phyloP scores from a whole-genome alignment of 1,140 invertebrate species.

The Dreissena rostriformis region DNA sequence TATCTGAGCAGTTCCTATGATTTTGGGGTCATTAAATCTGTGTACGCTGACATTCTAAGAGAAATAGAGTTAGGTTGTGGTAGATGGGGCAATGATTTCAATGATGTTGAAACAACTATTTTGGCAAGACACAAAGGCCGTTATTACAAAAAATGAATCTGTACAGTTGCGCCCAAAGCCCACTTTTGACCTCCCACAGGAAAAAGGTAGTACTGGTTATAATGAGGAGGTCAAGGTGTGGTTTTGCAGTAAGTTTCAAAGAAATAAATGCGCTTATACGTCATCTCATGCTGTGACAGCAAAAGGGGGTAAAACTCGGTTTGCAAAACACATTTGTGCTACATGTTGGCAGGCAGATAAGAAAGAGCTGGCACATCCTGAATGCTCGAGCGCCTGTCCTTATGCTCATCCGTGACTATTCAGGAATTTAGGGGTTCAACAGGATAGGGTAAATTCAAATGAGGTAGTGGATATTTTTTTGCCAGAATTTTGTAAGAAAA shows the following conservation, averaged over 20 bases:
- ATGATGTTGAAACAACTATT: too few species aligned
- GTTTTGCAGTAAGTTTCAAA: neutral
- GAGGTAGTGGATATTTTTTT: neutral
- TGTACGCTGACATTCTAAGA: too few species aligned
- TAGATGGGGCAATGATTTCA: too few species aligned
- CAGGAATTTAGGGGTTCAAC: neutral
- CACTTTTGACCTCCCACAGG: too few species aligned
- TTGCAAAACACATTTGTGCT: neutral
- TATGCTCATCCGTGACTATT: neutral
- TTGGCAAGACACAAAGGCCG: too few species aligned
- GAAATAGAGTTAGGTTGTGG: too few species aligned
- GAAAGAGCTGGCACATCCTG: constrained; percentile 27
- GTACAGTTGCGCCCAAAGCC: too few species aligned
- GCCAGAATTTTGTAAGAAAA: neutral
- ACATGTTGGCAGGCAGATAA: constrained; percentile 30
- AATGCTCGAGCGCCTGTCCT: constrained; percentile 29
- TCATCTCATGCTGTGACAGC: neutral
- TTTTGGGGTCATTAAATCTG: too few species aligned
- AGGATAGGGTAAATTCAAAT: neutral
- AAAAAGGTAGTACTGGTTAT: neutral
- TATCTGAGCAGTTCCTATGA: too few species aligned
- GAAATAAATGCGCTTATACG: neutral
- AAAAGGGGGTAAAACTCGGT: neutral
- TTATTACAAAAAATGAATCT: too few species aligned
- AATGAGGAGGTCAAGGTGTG: constrained; percentile 1